Evolutionary conservation across 2,113 vertebrate species (phyloP).

Genomic region (Callipepla squamata): DNA sequence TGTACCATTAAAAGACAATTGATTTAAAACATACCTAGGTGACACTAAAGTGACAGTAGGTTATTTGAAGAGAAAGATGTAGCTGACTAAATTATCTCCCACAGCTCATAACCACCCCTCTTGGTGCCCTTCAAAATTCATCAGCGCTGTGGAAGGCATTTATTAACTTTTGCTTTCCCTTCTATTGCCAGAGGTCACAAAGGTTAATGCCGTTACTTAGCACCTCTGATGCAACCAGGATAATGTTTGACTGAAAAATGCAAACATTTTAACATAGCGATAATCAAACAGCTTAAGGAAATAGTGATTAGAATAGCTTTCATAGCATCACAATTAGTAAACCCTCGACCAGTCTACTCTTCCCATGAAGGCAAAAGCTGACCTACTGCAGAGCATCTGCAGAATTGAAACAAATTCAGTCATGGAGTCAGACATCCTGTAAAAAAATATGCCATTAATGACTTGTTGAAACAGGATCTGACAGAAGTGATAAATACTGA

Average conservation of each 20-base stretch:
- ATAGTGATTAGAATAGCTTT: conserved; percentile 20
- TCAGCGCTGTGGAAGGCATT: conserved; percentile 49
- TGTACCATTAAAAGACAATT: conserved; percentile 35
- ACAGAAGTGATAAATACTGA: neutral
- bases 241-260: conserved; percentile 60
- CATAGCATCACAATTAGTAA: neutral
- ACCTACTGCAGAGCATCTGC: neutral
- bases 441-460: neutral
- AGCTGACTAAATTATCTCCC: conserved; percentile 54
- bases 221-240: conserved; percentile 55
- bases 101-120: conserved; percentile 9
- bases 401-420: neutral
- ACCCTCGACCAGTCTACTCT: neutral
- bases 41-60: conserved; percentile 48
- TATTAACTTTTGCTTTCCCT: conserved; percentile 65
- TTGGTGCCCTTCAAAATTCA: conserved; percentile 47
- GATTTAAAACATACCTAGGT: conserved; percentile 59
- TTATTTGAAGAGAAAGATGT: conserved; percentile 49
- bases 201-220: conserved; percentile 71
- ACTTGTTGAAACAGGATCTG: neutral
- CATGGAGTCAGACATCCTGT: fast-evolving
- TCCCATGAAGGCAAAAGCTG: neutral
- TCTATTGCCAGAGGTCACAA: conserved; percentile 60
- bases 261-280: conserved; percentile 42
- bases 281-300: conserved; percentile 31